Evolutionary conservation across 2,888 invertebrate species (phyloP), one percentile per base, ranked within the genome.

Genomic region (Lycaena phlaeas): DNA sequence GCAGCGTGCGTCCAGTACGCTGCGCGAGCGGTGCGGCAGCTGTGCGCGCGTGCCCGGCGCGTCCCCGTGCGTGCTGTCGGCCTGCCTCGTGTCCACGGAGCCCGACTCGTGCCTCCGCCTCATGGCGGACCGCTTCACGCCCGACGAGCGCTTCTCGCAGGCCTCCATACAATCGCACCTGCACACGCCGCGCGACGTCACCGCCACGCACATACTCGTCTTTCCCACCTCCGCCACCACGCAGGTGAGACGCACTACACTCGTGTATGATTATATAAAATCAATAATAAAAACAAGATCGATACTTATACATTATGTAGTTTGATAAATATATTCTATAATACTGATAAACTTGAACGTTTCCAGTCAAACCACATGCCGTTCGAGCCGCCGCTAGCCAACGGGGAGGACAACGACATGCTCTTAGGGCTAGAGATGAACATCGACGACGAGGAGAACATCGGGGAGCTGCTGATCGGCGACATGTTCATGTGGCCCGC

Each of bases 151-250:
- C 42, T 95, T 95, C 81, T 91, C 91, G 50, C 94, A 94, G 70
- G 91, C 92, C 53, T 92, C 93, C 44, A 93, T 94, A 63, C 94
- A 95, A 73, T 93, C 93, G 62, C 93, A 94, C 53, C 87, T 98
- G 59, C 94, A 95, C 56, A 98, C 98, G 45, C 98, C 98, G 4
- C 90, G 96, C 50, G 98, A 99, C 81, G 95, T 97, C 49, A 94
- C 96, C 42, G 95, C 95, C 70, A 98, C 98, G 44, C 99, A 99
- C 71, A 98, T 99, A 54, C 89, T 99, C 55, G 98, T 98, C 54
- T 98, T 99, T 84, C 98, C 98, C 37, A 98, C 97, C 27, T 97
- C 95, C 45, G 96, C 97, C 29, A 95, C 95, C 42, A 95, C 96
- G 44, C 95, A 95, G 89, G 93, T 93, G 41, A 14, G 31, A 26